Percentiles rank a stretch among this genome's conserved stretches.
Conservation (phyloP, 2,888 invertebrate species). For the Apotomis turbidana region DNA sequence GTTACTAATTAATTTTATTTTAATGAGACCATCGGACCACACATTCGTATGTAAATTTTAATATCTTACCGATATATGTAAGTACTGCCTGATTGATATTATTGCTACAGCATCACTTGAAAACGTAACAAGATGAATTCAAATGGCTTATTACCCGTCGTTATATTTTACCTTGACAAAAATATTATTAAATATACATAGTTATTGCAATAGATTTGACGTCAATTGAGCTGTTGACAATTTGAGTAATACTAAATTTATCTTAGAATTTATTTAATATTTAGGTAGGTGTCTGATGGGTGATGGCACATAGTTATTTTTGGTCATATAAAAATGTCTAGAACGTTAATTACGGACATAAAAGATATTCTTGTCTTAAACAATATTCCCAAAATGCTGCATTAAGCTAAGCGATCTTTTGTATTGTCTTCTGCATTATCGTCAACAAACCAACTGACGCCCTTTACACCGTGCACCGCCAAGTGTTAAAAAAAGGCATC, state of each 20-base stretch:
- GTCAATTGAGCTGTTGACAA: slow-evolving; percentile 2
- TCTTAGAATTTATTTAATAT: no score
- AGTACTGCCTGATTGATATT: background rate
- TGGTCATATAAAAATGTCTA: no score
- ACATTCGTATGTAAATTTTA: slow-evolving; percentile 34
- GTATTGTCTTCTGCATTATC: background rate
- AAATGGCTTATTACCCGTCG: background rate
- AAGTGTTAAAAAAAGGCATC: no score
- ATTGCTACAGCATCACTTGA: slow-evolving; percentile 21
- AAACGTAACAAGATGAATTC: slow-evolving; percentile 5
- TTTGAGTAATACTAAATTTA: background rate
- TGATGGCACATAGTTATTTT: no score
- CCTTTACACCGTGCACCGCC: background rate
- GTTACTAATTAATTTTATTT: slow-evolving; percentile 35
- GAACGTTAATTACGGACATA: no score
- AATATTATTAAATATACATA: background rate
- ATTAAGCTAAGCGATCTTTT: background rate
- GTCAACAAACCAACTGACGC: slow-evolving; percentile 7
- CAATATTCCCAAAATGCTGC: no score
- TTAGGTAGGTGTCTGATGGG: no score
- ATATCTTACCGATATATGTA: background rate
- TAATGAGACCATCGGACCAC: slow-evolving; percentile 27
- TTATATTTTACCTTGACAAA: slow-evolving; percentile 2
- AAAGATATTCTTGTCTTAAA: background rate
- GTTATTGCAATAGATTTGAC: background rate